phyloP scores from a whole-genome alignment of 2,888 invertebrate species.

The Lithosia quadra region DNA sequence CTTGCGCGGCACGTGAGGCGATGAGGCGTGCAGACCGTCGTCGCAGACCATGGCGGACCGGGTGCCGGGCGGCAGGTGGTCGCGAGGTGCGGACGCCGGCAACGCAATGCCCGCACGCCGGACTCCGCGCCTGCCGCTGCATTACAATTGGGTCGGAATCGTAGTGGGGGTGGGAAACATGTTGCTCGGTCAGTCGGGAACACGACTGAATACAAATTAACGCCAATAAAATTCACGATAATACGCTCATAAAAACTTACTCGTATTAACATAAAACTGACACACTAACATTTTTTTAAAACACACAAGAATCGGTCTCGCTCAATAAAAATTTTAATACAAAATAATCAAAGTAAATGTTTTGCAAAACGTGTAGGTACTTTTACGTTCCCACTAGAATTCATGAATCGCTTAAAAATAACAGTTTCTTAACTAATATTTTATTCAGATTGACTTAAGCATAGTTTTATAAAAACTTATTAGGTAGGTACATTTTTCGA shows the following conservation, averaged over 20 bases:
- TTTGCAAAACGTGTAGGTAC: too few relatives aligned
- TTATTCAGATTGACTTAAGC: too few relatives aligned
- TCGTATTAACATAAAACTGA: slow-evolving; percentile 16
- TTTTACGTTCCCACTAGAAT: not conserved
- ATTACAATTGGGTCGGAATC: slow-evolving; percentile 83
- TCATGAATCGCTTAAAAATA: not conserved
- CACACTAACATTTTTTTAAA: not conserved
- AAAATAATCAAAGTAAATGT: too few relatives aligned
- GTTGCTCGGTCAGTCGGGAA: slow-evolving; percentile 82
- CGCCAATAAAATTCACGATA: slow-evolving; percentile 56
- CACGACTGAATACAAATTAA: slow-evolving; percentile 73
- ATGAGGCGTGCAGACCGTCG: slow-evolving; percentile 81
- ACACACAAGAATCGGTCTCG: not conserved
- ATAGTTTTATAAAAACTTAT: too few relatives aligned
- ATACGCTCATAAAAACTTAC: slow-evolving; percentile 34
- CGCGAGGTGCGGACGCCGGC: slow-evolving; percentile 71
- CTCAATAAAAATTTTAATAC: not conserved
- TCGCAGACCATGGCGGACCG: slow-evolving; percentile 82
- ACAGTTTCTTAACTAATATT: too few relatives aligned
- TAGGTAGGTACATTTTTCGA: not conserved
- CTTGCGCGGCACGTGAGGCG: slow-evolving; percentile 79
- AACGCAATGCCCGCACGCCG: slow-evolving; percentile 73
- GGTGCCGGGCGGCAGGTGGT: slow-evolving; percentile 69
- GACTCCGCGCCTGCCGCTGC: slow-evolving; percentile 72
- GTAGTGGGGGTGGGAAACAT: slow-evolving; percentile 86